phyloP scores from a whole-genome alignment of 1,140 invertebrate species.

The Drosophila obscura region DNA sequence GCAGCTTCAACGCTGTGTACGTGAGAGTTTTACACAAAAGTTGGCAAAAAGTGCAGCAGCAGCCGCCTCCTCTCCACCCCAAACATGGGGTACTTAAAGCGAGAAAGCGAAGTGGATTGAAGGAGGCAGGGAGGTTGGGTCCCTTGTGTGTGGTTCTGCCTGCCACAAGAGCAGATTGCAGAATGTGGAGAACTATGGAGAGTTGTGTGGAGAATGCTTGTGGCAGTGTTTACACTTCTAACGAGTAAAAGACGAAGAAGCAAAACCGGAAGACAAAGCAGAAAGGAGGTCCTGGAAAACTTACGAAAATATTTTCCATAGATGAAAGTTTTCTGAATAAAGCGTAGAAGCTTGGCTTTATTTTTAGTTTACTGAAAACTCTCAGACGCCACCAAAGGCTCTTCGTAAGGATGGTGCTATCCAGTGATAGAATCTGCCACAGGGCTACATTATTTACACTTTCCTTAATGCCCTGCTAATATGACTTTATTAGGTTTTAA shows the following conservation, averaged over 20 bases:
- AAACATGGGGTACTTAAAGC: slow-evolving; percentile 34
- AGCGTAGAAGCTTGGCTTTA: slow-evolving; percentile 27
- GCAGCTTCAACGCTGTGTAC: slow-evolving; percentile 38
- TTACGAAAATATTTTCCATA: slow-evolving; percentile 31
- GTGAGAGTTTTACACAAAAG: slow-evolving; percentile 63
- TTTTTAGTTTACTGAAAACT: not conserved
- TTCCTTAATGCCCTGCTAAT: not conserved
- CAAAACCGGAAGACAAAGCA: slow-evolving; percentile 5
- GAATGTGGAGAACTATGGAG: slow-evolving; percentile 1
- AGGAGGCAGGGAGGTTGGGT: too few species aligned
- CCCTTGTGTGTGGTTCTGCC: slow-evolving; percentile 5
- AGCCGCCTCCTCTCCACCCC: not conserved
- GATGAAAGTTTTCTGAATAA: slow-evolving; percentile 43
- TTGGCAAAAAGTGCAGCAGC: slow-evolving; percentile 51
- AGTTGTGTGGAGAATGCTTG: slow-evolving; percentile 17
- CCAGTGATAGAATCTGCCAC: too few species aligned
- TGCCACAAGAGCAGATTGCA: slow-evolving; percentile 23
- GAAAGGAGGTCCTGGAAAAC: slow-evolving; percentile 9
- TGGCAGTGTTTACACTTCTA: slow-evolving; percentile 52
- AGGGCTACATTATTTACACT: too few species aligned
- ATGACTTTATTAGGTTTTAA: not conserved
- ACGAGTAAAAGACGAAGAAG: slow-evolving; percentile 45
- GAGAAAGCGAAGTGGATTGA: not conserved
- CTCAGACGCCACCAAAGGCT: too few species aligned
- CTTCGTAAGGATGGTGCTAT: too few species aligned